These are phyloP conservation scores for Diloba caeruleocephala DNA, from an alignment of 2,888 invertebrate species.

Conservation along the genomic window DNA sequence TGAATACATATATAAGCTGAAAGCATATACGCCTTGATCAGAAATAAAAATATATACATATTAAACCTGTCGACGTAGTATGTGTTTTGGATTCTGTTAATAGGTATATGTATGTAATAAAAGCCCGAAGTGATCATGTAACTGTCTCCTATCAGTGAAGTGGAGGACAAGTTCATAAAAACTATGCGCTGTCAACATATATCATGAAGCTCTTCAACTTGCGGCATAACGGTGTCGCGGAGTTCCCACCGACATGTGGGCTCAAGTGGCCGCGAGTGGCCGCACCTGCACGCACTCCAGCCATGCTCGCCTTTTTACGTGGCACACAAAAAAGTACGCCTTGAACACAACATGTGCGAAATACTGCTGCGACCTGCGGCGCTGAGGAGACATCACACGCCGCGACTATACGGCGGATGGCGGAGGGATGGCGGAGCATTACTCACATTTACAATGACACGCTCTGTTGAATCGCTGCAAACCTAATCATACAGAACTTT, in stretches of 20 bases:
- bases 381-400: background rate
- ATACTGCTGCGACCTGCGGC: constrained; percentile 7
- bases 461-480: no score
- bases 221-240: constrained; percentile 17
- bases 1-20: no score
- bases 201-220: constrained; percentile 26
- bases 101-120: no score
- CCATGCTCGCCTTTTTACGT: constrained; percentile 29
- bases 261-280: constrained; percentile 66
- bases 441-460: no score
- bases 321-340: constrained; percentile 24
- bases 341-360: constrained; percentile 33
- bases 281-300: constrained; percentile 62
- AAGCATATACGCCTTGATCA: no score
- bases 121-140: background rate
- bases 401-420: background rate
- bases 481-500: no score
- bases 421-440: no score
- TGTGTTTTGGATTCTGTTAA: no score
- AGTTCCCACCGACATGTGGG: constrained; percentile 63
- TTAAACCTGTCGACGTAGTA: no score
- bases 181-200: constrained; percentile 25
- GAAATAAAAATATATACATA: no score
- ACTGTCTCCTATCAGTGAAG: constrained; percentile 12
- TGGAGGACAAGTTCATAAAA: constrained; percentile 40